Percentiles rank a stretch among this genome's conserved stretches.
phyloP scores from a whole-genome alignment of 30 jellyfish, hydroid and myxozoan species.

The Clytia hemisphaerica region DNA sequence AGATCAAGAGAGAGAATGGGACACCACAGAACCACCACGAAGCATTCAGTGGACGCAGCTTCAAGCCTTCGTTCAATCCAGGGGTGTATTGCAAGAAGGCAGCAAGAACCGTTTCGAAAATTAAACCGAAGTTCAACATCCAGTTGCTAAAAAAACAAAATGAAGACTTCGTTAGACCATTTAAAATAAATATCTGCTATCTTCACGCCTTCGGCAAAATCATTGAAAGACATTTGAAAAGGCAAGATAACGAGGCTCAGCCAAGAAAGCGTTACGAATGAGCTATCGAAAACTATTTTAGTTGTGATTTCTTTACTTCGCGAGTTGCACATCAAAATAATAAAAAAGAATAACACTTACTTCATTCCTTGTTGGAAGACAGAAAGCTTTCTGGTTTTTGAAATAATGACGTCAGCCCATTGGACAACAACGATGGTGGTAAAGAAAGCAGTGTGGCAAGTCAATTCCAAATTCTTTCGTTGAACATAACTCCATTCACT shows the following conservation, averaged over 20 bases:
- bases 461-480: slow-evolving; percentile 91
- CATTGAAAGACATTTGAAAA: too few species aligned
- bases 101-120: slow-evolving; percentile 92
- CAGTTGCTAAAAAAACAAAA: slow-evolving; percentile 49
- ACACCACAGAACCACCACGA: slow-evolving; percentile 96
- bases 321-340: neutral
- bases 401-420: slow-evolving; percentile 94
- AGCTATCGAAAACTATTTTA: too few species aligned
- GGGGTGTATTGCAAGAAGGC: slow-evolving; percentile 96
- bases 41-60: slow-evolving; percentile 84
- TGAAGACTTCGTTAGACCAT: neutral
- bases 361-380: slow-evolving; percentile 96
- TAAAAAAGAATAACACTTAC: slow-evolving; percentile 34
- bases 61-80: slow-evolving; percentile 77
- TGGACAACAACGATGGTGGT: slow-evolving; percentile 96
- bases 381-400: slow-evolving; percentile 89
- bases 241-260: too few species aligned
- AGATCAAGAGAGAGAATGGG: slow-evolving; percentile 72
- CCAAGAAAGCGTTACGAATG: too few species aligned
- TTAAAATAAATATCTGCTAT: neutral
- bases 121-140: slow-evolving; percentile 91
- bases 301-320: too few species aligned
- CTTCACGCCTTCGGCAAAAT: neutral
- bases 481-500: slow-evolving; percentile 86
- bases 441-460: slow-evolving; percentile 98